Evolutionary conservation across 2,797 vertebrate genomes (phyloP).

Genomic region (Salmo trutta): DNA sequence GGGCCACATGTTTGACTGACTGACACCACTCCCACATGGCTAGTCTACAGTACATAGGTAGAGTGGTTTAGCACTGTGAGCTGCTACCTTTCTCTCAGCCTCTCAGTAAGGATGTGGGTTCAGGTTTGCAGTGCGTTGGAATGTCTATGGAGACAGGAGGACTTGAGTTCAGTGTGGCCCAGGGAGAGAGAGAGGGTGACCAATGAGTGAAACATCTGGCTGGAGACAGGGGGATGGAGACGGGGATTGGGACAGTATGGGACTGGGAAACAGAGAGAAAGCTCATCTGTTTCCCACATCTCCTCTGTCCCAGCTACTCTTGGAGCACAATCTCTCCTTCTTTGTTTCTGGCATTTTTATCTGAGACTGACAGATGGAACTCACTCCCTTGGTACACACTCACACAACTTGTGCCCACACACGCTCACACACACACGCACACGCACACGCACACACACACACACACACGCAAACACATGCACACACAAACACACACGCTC

Average conservation of each 20-base stretch:
- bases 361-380: constrained; percentile 73
- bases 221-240: neutral
- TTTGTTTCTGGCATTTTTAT: constrained; percentile 73
- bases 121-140: neutral
- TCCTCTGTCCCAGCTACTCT: constrained; percentile 42
- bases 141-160: neutral
- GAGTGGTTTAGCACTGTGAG: neutral
- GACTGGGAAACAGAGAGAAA: constrained; percentile 54
- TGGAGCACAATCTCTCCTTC: constrained; percentile 64
- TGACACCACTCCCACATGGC: neutral
- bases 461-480: constrained; percentile 50
- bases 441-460: constrained; percentile 14
- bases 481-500: constrained; percentile 36
- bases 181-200: neutral
- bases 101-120: neutral
- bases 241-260: constrained; percentile 59
- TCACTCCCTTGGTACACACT: constrained; percentile 63
- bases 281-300: constrained; percentile 62
- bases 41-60: neutral
- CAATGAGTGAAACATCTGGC: constrained; percentile 60
- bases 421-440: constrained; percentile 50
- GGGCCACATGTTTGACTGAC: neutral
- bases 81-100: neutral
- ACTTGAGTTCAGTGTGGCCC: constrained; percentile 34
- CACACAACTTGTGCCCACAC: constrained; percentile 18